These are phyloP conservation scores for Amphiprion clarkii DNA, from an alignment of 2,797 vertebrate species.

Conservation along the genomic window DNA sequence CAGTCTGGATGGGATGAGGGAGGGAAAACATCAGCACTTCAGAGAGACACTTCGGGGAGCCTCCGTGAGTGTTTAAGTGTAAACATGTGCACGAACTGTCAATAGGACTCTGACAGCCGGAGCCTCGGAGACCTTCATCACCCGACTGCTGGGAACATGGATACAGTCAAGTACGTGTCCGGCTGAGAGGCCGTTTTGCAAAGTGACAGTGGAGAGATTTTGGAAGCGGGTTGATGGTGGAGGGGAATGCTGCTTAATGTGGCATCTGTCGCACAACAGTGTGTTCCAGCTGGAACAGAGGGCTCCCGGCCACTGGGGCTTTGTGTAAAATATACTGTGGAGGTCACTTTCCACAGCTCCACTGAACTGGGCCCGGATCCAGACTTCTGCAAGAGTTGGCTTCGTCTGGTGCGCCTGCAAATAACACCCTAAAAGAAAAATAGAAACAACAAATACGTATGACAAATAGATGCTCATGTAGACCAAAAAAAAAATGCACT, in stretches of 20 bases:
- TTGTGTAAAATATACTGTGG: constrained; percentile 66
- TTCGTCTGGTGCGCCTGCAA: constrained; percentile 18
- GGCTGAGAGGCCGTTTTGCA: constrained; percentile 40
- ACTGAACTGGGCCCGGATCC: constrained; percentile 48
- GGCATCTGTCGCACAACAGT: constrained; percentile 75
- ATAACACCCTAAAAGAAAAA: constrained; percentile 36
- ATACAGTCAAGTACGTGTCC: constrained; percentile 27
- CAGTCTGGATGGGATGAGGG: constrained; percentile 52
- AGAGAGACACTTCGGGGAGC: constrained; percentile 44
- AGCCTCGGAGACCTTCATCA: constrained; percentile 40
- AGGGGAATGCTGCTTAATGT: constrained; percentile 62
- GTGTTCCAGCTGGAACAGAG: constrained; percentile 73
- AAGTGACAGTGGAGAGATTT: constrained; percentile 63
- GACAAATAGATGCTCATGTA: background rate
- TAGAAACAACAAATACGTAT: constrained; percentile 14
- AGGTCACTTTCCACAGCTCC: constrained; percentile 73
- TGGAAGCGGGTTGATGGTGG: constrained; percentile 53
- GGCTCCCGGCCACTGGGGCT: constrained; percentile 61
- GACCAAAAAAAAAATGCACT: too few relatives aligned
- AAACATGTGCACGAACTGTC: constrained; percentile 39
- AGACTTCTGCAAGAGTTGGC: constrained; percentile 47
- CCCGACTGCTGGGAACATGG: constrained; percentile 29
- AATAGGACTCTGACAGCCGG: constrained; percentile 28
- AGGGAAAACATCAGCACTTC: constrained; percentile 60
- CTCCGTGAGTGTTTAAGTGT: constrained; percentile 50